A percentile compares a stretch with the other conserved stretches of the same genome.
Conservation (phyloP, 2,888 invertebrate species). For the Neoitamus cyanurus region DNA sequence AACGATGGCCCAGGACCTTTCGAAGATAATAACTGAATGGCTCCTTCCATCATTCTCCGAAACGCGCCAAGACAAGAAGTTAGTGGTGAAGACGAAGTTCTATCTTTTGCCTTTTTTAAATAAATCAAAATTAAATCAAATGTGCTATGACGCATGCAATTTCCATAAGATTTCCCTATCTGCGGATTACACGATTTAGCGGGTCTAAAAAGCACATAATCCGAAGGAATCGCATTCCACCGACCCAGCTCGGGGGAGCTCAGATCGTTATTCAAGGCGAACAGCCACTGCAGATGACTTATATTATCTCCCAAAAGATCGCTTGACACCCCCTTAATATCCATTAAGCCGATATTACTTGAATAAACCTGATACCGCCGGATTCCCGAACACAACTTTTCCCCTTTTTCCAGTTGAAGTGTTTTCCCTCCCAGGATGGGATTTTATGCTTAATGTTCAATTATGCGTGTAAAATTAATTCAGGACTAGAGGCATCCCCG, state of each 20-base stretch:
- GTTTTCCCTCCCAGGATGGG: not conserved
- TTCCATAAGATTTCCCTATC: not conserved
- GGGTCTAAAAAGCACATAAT: not conserved
- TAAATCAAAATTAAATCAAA: not conserved
- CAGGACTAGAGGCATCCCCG: not conserved
- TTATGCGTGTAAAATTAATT: slow-evolving; percentile 32
- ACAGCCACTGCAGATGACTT: not conserved
- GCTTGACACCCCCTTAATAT: not conserved
- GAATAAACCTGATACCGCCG: not conserved
- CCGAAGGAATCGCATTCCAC: not conserved
- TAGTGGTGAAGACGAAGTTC: not conserved
- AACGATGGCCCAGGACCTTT: not conserved
- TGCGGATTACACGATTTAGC: not conserved
- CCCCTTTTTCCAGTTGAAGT: slow-evolving; percentile 3
- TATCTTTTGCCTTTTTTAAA: not conserved
- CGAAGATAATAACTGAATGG: not conserved
- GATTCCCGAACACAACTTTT: slow-evolving; percentile 7
- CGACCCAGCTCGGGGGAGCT: not conserved
- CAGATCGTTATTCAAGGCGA: not conserved
- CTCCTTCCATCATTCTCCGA: not conserved
- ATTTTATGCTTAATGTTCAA: slow-evolving; percentile 22
- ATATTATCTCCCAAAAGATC: slow-evolving; percentile 5
- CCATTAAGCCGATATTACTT: not conserved
- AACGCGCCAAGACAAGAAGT: not conserved
- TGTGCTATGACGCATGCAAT: not conserved